phyloP scores from a whole-genome alignment of 2,113 vertebrate species.

The Psittacus erithacus region DNA sequence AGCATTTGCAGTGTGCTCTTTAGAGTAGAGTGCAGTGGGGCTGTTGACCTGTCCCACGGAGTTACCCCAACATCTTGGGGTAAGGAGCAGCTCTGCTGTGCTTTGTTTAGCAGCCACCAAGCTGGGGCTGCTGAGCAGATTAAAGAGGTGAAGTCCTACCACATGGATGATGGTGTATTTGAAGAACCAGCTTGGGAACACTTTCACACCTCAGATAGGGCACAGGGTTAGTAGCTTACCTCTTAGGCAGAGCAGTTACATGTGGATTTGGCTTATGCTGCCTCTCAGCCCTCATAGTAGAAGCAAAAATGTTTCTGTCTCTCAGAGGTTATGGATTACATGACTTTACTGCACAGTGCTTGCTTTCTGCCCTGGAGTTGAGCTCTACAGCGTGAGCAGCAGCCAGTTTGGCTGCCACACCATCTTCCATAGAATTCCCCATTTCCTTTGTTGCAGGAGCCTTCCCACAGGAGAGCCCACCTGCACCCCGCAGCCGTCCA shows the following conservation, averaged over 20 bases:
- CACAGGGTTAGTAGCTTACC: background rate
- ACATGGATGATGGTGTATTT: background rate
- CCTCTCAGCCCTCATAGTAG: background rate
- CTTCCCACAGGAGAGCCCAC: background rate
- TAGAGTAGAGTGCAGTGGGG: background rate
- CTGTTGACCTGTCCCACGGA: background rate
- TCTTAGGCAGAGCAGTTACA: rapidly evolving
- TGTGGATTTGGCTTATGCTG: background rate
- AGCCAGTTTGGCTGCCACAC: background rate
- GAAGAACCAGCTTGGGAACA: background rate
- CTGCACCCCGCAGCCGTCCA: background rate
- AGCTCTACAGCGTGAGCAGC: background rate
- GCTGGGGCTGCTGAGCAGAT: background rate
- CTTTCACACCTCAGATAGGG: background rate
- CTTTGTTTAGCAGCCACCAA: background rate
- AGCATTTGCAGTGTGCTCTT: background rate
- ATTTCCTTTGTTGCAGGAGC: background rate
- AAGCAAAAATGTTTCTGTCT: background rate
- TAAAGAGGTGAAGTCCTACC: background rate
- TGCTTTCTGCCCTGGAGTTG: background rate
- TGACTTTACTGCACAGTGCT: background rate
- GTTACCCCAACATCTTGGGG: background rate
- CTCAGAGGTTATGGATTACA: background rate
- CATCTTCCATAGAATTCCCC: background rate
- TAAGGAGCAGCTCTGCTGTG: background rate